Evolutionary conservation across 2,797 vertebrate species (phyloP).

Genomic region (Sitta carolinensis): DNA sequence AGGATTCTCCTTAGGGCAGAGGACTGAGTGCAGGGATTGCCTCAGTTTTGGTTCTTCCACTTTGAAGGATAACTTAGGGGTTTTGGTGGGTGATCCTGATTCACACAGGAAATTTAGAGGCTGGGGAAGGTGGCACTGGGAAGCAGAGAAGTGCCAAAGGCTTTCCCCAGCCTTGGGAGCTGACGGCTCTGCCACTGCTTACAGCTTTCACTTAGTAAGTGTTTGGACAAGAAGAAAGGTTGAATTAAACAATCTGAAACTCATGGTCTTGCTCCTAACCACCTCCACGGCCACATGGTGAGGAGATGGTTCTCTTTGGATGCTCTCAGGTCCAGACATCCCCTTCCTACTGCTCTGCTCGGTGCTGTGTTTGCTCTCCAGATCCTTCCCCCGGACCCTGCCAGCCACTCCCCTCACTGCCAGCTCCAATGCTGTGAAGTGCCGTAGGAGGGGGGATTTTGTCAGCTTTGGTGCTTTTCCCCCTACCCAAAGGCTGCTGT

Average conservation of each 20-base stretch:
- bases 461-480: neutral
- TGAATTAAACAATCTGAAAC: neutral
- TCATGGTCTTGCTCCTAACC: neutral
- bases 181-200: fast-evolving
- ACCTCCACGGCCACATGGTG: neutral
- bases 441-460: neutral
- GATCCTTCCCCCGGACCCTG: neutral
- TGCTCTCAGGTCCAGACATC: fast-evolving
- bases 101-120: neutral
- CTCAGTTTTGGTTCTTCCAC: neutral
- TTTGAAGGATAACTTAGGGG: neutral
- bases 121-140: neutral
- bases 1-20: neutral
- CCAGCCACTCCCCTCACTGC: neutral
- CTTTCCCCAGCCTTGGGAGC: neutral
- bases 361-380: fast-evolving
- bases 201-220: neutral
- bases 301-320: neutral
- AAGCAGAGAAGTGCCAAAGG: neutral
- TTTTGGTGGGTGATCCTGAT: neutral
- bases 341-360: neutral
- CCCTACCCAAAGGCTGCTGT: neutral
- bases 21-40: neutral
- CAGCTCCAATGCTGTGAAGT: neutral
- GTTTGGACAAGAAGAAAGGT: neutral